These are phyloP conservation scores for Hystrix cristata DNA, from an alignment of 2,113 vertebrate species.

Conservation along the genomic window DNA sequence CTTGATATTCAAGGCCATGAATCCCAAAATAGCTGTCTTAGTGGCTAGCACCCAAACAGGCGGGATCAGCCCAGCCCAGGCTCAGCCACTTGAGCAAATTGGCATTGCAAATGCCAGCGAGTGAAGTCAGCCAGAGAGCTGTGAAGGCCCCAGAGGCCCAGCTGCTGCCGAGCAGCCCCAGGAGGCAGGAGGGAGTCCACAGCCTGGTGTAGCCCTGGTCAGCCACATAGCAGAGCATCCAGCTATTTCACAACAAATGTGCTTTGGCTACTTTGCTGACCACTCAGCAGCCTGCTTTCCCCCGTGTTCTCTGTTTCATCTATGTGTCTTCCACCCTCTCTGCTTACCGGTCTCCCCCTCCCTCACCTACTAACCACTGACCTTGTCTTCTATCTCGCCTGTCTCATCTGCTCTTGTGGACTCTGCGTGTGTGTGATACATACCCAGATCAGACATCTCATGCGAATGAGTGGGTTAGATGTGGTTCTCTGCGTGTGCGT, in stretches of 20 bases:
- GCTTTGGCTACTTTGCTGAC: not conserved
- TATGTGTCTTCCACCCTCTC: not conserved
- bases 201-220: not conserved
- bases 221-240: not conserved
- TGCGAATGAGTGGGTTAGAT: not conserved
- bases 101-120: not conserved
- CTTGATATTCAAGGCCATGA: constrained; percentile 68
- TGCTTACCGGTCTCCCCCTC: not conserved
- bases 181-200: not conserved
- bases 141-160: not conserved
- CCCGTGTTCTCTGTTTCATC: not conserved
- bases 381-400: not conserved
- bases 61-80: not conserved
- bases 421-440: not conserved
- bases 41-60: constrained; percentile 42
- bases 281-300: constrained; percentile 7
- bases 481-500: not conserved
- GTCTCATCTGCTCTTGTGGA: constrained; percentile 14
- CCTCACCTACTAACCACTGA: not conserved
- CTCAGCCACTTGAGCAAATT: constrained; percentile 17
- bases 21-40: constrained; percentile 70
- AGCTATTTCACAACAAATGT: not conserved
- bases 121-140: not conserved
- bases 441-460: not conserved
- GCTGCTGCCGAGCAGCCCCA: not conserved